phyloP scores from a whole-genome alignment of 2,888 invertebrate species.

The Drosophila yooni region DNA sequence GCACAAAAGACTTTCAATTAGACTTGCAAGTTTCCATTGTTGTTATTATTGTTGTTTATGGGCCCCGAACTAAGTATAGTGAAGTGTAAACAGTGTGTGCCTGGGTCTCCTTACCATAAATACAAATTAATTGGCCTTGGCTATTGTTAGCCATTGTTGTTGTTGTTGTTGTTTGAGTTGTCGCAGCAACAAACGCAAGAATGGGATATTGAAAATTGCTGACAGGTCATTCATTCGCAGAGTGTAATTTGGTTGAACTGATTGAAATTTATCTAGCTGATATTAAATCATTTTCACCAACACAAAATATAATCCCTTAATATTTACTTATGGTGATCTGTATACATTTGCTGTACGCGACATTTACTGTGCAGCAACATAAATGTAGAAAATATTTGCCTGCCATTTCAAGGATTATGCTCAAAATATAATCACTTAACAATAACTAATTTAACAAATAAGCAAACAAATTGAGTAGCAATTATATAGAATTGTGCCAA shows the following conservation, averaged over 20 bases:
- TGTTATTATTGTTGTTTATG: slow-evolving; percentile 11
- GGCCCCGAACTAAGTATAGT: slow-evolving; percentile 9
- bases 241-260: not conserved
- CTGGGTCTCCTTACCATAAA: slow-evolving; percentile 44
- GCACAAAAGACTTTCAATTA: slow-evolving; percentile 55
- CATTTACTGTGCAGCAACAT: not conserved
- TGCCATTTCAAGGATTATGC: slow-evolving; percentile 17
- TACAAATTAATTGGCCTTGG: slow-evolving; percentile 59
- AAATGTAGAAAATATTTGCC: not conserved
- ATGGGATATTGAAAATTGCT: not conserved
- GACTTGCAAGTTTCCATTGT: slow-evolving; percentile 27
- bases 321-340: not conserved
- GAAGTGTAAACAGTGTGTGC: slow-evolving; percentile 38
- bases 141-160: slow-evolving; percentile 41
- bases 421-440: slow-evolving; percentile 14
- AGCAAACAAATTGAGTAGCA: not conserved
- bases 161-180: slow-evolving; percentile 19
- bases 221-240: not conserved
- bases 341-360: not conserved
- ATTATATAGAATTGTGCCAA: not conserved
- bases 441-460: not conserved
- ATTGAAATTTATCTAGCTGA: not conserved
- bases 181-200: not conserved
- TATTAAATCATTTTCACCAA: not conserved
- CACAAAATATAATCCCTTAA: not conserved